Evolutionary conservation across 2,888 invertebrate species (phyloP), one percentile per base, ranked within the genome.

Genomic region (Stratiomys singularior): DNA sequence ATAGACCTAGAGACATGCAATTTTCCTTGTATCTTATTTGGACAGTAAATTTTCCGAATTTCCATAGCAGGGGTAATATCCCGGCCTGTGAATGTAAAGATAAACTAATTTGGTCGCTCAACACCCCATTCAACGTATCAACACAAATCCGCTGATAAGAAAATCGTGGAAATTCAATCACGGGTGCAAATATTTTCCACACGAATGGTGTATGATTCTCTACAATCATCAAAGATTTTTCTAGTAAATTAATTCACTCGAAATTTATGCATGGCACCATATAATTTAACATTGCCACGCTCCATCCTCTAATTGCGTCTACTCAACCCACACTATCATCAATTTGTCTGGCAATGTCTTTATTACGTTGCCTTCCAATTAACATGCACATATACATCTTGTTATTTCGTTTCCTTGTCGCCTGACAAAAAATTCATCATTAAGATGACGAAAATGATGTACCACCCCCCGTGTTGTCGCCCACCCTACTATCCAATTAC

Each of bases 361-460:
- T 13, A 18, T 60, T 60, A 21, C 25, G 58, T 25, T 60, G 58
- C 23, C 30, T 64, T 64, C 30, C 28, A 64, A 64, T 64, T 64
- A 64, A 15, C 64, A 64, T 28, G 15, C 64, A 64, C 37, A 37
- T 37, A 37, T 64, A 64, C 30, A 64, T 13, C 28, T 28, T 28
- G n/a, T n/a, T 37, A 28, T 15, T 30, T 64, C 64, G 25, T 64
- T 28, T 64, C 28, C 64, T 28, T 64, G 64, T 64, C 11, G 30
- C 64, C n/a, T 64, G 64, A 64, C 64, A 15, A 64, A 64, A 64
- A 27, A 28, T 64, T 64, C 64, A 64, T 64, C 64, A 64, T 64
- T 64, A 30, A 64, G 64, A 64, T 28, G 64, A 64, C 52, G 52
- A 52, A 52, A 52, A 52, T 15, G 52, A 52, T 52, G 52, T 9